phyloP scores from a whole-genome alignment of 2,113 vertebrate species.

The Ellobius talpinus region DNA sequence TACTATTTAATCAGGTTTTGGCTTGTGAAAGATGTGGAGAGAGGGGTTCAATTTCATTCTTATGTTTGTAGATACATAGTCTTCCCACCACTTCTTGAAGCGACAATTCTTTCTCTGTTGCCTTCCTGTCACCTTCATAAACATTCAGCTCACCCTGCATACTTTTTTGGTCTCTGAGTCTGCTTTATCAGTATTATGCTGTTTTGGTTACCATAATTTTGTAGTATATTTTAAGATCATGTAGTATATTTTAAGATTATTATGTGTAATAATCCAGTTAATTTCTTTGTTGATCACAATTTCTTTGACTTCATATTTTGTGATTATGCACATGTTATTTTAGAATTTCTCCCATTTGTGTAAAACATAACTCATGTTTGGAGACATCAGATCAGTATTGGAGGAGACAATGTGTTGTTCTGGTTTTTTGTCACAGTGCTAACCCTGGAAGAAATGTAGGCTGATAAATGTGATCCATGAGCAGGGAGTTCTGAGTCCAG shows the following conservation, averaged over 20 bases:
- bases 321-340: neutral
- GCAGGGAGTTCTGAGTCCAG: neutral
- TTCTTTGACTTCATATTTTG: neutral
- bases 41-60: neutral
- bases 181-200: neutral
- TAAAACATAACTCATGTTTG: neutral
- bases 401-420: too few species aligned
- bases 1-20: neutral
- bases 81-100: neutral
- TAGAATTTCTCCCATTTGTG: neutral
- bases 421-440: neutral
- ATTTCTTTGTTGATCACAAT: neutral
- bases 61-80: neutral
- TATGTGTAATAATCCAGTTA: neutral
- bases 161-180: neutral
- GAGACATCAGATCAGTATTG: neutral
- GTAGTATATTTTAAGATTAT: neutral
- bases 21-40: neutral
- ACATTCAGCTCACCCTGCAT: neutral
- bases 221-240: neutral
- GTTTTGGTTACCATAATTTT: neutral
- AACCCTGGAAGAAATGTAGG: neutral
- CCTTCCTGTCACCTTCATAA: neutral
- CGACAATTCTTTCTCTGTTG: neutral
- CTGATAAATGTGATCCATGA: too few species aligned